Evolutionary conservation across 2,113 vertebrate species (phyloP).

Genomic region (Seriola rivoliana): DNA sequence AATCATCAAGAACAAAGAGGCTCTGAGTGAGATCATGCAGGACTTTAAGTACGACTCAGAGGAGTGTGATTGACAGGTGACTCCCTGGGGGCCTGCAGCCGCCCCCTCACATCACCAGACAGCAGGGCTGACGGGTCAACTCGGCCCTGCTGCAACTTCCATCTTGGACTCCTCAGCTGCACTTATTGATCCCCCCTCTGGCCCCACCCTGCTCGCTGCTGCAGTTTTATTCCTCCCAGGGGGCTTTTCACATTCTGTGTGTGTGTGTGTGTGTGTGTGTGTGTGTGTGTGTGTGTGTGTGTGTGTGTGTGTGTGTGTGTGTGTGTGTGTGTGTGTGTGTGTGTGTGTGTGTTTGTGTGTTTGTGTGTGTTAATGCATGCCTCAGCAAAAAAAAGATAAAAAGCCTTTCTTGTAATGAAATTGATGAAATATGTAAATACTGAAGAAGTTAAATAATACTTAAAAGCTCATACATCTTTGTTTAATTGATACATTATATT

Average conservation of each 20-base stretch:
- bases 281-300: conserved; percentile 5
- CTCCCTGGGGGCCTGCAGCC: conserved; percentile 65
- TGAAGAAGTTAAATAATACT: neutral
- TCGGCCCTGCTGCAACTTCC: conserved; percentile 58
- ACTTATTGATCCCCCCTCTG: conserved; percentile 53
- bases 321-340: conserved; percentile 28
- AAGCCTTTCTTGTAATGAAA: conserved; percentile 1
- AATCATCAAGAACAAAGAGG: conserved; percentile 96
- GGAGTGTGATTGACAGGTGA: conserved; percentile 87
- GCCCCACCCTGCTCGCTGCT: conserved; percentile 69
- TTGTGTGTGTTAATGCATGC: conserved; percentile 11
- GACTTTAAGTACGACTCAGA: conserved; percentile 98
- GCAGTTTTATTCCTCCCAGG: conserved; percentile 64
- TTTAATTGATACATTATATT: conserved; percentile 38
- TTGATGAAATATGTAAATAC: conserved; percentile 34
- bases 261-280: conserved; percentile 17
- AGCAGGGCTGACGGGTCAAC: conserved; percentile 38
- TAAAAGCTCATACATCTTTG: conserved; percentile 6
- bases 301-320: conserved; percentile 1
- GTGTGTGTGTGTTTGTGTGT: conserved; percentile 22
- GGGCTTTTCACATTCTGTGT: conserved; percentile 35
- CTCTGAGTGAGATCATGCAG: conserved; percentile 95
- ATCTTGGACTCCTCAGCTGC: conserved; percentile 46
- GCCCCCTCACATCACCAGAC: conserved; percentile 32
- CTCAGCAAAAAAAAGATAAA: conserved; percentile 16